Evolutionary conservation across 2,113 vertebrate species (phyloP), one percentile per base, ranked within the genome.

Genomic region (Bungarus multicinctus): DNA sequence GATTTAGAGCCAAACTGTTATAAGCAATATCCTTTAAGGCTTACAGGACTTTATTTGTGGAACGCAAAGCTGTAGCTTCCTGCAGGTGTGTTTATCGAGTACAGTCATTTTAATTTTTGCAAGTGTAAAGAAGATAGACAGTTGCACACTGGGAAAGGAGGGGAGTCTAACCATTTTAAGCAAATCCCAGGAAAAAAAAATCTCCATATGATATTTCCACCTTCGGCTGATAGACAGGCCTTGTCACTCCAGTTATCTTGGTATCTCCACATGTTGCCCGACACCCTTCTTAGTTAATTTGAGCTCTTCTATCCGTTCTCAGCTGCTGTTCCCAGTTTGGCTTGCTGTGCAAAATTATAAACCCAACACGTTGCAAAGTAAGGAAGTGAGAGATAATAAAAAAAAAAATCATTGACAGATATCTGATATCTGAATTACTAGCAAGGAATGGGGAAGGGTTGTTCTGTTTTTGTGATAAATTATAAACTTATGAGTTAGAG

Each of bases 301-400:
- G 50, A 90, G 69, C 45, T 58, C 91, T 60, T 57, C 50, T 30
- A 90, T 52, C 88, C 54, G 11, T 64, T 69, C 74, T 54, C 69
- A 93, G 93, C 34, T 87, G 57, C 60, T 53, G 57, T 50, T 90
- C 74, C 88, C 88, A 87, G 89, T 90, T 87, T 14, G 54, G 74
- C 57, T 92, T 88, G 50, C 85, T 93, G 89, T 55, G 89, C 87
- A 43, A 93, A 93, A 93, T 88, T 92, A 89, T 43, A 58, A 43
- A 34, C 5, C 27, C 39, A 10, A 14, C 23, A 85, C 34, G 64
- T 89, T 74, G 57, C 57, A 88, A 88, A 57, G 50, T 39, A 18
- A 81, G 69, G 34, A 34, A 74, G 69, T 1, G 69, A 81, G 69
- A 39, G 34, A 39, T 39, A 39, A 81, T 8, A 69, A 34, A 39